Conservation (phyloP, 2,797 vertebrate species). For the Etheostoma perlongum region DNA sequence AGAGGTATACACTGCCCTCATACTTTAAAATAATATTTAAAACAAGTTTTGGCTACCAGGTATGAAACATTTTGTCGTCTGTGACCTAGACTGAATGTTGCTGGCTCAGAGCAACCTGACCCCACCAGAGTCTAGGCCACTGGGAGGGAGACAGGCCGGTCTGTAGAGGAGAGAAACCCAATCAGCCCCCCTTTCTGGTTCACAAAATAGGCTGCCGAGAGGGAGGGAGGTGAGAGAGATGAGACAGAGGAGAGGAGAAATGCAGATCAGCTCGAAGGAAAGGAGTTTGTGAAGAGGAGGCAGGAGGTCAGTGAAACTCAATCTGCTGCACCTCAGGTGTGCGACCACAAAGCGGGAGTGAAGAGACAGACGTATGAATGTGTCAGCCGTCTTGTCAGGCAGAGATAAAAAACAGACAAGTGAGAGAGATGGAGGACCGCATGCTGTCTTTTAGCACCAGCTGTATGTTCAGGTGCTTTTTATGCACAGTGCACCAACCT, state of each 20-base stretch:
- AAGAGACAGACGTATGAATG: slow-evolving; percentile 18
- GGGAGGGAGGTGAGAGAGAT: slow-evolving; percentile 37
- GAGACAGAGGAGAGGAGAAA: slow-evolving; percentile 31
- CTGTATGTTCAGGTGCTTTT: slow-evolving; percentile 57
- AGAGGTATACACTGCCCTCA: background rate
- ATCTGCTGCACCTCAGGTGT: slow-evolving; percentile 49
- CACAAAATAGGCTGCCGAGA: slow-evolving; percentile 56
- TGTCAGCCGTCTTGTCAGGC: slow-evolving; percentile 31
- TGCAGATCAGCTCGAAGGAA: slow-evolving; percentile 23
- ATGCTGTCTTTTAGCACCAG: slow-evolving; percentile 28
- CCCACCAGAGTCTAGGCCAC: slow-evolving; percentile 58
- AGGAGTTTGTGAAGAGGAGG: slow-evolving; percentile 39
- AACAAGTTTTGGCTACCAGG: background rate
- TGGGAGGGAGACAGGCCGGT: slow-evolving; percentile 41
- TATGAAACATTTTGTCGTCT: slow-evolving; percentile 39
- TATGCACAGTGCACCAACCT: slow-evolving; percentile 39
- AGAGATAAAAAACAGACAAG: slow-evolving; percentile 13
- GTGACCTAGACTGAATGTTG: slow-evolving; percentile 50
- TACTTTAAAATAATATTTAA: background rate
- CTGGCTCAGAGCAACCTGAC: slow-evolving; percentile 71
- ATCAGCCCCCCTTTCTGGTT: slow-evolving; percentile 62
- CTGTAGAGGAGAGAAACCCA: slow-evolving; percentile 67
- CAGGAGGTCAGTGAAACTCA: slow-evolving; percentile 57
- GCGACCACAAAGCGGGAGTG: slow-evolving; percentile 34
- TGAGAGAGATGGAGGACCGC: slow-evolving; percentile 14